These are phyloP conservation scores for Scomber colias DNA, from an alignment of 2,113 vertebrate species.

Conservation along the genomic window DNA sequence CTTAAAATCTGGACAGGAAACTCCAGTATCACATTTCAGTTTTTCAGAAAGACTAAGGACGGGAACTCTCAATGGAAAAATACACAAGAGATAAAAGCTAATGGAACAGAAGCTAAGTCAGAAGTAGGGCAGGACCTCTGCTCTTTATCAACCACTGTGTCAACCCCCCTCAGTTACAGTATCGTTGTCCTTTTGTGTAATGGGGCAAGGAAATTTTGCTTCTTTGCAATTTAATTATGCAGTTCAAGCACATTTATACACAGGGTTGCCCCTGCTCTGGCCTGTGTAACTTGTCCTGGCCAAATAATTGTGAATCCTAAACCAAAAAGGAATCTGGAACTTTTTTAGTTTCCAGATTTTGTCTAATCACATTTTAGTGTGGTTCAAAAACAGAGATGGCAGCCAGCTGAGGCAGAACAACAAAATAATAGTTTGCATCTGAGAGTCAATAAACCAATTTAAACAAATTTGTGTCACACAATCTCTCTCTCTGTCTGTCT, in stretches of 20 bases:
- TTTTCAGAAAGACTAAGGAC: neutral
- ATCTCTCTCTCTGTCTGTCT: conserved; percentile 3
- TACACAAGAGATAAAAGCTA: neutral
- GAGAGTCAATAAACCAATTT: conserved; percentile 41
- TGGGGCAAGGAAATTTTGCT: neutral
- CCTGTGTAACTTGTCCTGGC: neutral
- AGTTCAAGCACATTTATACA: neutral
- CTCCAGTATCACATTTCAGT: neutral
- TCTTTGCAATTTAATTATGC: neutral
- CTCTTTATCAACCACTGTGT: neutral
- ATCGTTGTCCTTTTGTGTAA: neutral
- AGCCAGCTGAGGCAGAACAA: conserved; percentile 3
- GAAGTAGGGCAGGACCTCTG: neutral
- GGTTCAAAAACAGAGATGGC: conserved; percentile 30
- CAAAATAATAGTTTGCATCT: conserved; percentile 39
- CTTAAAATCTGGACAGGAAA: neutral
- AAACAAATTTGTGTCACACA: conserved; percentile 14
- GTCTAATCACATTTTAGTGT: conserved; percentile 39
- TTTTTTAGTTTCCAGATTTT: conserved; percentile 1
- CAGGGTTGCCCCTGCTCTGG: neutral
- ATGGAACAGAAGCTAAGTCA: neutral
- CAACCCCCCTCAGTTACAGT: neutral
- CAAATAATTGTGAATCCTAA: neutral
- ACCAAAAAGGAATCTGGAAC: conserved; percentile 21
- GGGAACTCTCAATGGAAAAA: neutral